These are phyloP conservation scores for Palythoa caribaeorum DNA, from an alignment of 92 coral and sea anemone species.

Conservation along the genomic window DNA sequence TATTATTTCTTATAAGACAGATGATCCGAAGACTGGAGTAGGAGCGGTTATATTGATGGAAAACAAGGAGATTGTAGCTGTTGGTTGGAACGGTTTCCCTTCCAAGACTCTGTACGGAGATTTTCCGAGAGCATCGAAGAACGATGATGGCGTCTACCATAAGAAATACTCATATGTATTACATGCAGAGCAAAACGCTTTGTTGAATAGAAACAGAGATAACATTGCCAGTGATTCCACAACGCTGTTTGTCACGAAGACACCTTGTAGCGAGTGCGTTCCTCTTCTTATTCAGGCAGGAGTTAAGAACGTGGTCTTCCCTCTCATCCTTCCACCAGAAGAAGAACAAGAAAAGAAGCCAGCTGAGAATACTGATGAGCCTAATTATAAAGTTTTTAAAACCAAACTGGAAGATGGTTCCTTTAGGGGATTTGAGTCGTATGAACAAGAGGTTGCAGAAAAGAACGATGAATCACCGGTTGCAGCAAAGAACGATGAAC, in stretches of 20 bases:
- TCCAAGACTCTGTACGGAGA: too few species aligned
- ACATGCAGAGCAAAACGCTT: too few species aligned
- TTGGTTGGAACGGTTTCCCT: conserved; percentile 74
- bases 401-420: background rate
- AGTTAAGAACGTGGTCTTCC: background rate
- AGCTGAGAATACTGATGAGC: background rate
- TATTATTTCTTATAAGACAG: conserved; percentile 57
- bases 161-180: conserved; percentile 53
- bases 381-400: background rate
- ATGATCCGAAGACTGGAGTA: too few species aligned
- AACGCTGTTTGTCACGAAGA: conserved; percentile 78
- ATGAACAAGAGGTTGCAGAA: too few species aligned
- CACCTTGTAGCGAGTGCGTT: conserved; percentile 84
- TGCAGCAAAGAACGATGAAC: too few species aligned
- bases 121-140: conserved; percentile 58
- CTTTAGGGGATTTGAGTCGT: too few species aligned
- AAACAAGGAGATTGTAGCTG: conserved; percentile 65
- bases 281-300: conserved; percentile 39
- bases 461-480: too few species aligned
- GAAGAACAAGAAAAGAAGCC: background rate
- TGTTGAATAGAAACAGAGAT: conserved; percentile 56
- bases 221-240: conserved; percentile 58
- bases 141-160: background rate
- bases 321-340: conserved; percentile 1
- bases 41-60: too few species aligned